Base-by-base conservation (phyloP, 1,140 invertebrate species). In the Drosophila arawakana region DNA sequence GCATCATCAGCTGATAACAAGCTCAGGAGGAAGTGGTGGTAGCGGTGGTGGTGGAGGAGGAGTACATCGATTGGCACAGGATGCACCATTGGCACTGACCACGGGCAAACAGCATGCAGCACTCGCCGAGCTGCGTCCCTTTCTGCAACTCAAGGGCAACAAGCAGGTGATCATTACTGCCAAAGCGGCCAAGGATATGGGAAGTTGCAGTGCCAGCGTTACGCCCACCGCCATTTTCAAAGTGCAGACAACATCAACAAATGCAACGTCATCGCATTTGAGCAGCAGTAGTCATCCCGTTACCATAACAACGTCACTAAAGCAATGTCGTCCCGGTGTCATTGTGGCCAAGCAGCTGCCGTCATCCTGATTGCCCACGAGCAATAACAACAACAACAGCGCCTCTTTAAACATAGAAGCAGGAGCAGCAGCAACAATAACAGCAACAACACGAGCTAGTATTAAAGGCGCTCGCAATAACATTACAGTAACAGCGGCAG, bases 261-360 rank as follows among this genome's bases (percentile, higher is more conserved):
- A 49, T 43, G 46, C 47, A 21, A 44, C 60, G 34, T 39, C 66
- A 76, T 46, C 73, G 81, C 71, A 55, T 37, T 55, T 55, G 52
- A 11, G 52, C 52, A 37, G 35, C 52, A 39, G 52, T 35, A 55
- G 58, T 41, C 61, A 76, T 68, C 61, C 78, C n/a, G 62, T 92
- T 18, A 91, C 91, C 61, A 90, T 92, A 50, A 85, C 93, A 92
- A 72, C 93, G 92, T 69, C 93, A 0, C 68, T 91, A 7, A 92
- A 95, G 77, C 96, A 97, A 78, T 95, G 96, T 74, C 94, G 96
- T 78, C 96, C 96, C 8, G 96, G 96, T 63, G 97, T 97, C 18
- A 97, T 97, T 77, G 96, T 97, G 59, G 97, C 96, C 52, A 97
- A 97, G 91, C 95, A 96, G 77, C 57, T 91, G 75, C 91, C 91